A percentile compares a stretch with the other conserved stretches of the same genome.
Evolutionary conservation across 2,888 invertebrate species (phyloP).

Genomic region (Macaria liturata): DNA sequence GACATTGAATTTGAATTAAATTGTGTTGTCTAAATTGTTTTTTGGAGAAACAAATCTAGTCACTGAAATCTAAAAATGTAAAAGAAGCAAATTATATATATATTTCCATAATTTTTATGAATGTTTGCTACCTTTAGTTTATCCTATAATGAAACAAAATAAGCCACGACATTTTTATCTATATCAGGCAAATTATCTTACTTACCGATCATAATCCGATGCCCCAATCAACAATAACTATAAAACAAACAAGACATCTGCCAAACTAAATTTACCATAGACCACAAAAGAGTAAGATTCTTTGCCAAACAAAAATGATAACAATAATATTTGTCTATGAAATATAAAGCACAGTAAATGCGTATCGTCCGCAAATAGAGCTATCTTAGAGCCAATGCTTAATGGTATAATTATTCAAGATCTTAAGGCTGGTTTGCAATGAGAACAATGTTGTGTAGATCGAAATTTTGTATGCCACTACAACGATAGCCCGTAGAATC

Average conservation of each 20-base stretch:
- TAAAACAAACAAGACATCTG: neutral
- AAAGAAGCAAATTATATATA: too few relatives aligned
- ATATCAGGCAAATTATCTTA: too few relatives aligned
- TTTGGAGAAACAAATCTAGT: too few relatives aligned
- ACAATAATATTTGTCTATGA: constrained; percentile 18
- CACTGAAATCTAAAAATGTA: too few relatives aligned
- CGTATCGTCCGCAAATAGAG: constrained; percentile 56
- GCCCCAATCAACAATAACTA: too few relatives aligned
- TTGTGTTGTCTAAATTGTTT: neutral
- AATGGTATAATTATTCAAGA: constrained; percentile 72
- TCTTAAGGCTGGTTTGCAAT: constrained; percentile 36
- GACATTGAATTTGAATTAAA: neutral
- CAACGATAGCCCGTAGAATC: too few relatives aligned
- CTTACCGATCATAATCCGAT: too few relatives aligned
- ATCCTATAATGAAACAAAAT: too few relatives aligned
- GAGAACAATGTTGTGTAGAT: neutral
- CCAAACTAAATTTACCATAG: constrained; percentile 2
- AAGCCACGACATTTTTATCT: too few relatives aligned
- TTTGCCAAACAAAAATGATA: constrained; percentile 11
- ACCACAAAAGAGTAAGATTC: neutral
- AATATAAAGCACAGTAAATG: constrained; percentile 23
- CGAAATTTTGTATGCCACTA: too few relatives aligned
- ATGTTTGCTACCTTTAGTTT: too few relatives aligned
- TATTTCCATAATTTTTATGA: too few relatives aligned
- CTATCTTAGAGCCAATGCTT: constrained; percentile 63